Base-by-base conservation (phyloP, 2,113 vertebrate genomes). In the Rhinogobius similis region DNA sequence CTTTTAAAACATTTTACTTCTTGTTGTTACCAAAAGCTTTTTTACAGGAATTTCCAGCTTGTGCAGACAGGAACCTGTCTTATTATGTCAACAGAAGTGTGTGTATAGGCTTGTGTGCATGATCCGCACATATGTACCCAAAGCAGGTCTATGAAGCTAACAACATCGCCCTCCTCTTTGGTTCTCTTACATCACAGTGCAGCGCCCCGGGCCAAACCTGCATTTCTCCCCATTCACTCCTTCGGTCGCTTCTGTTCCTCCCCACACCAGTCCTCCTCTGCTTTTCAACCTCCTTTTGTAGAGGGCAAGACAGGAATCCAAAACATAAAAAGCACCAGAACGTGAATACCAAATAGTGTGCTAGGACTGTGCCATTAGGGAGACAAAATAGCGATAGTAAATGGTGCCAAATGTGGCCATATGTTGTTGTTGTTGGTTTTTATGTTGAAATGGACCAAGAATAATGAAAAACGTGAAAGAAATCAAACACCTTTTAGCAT, bases 11-110 rank as follows among this genome's bases (percentile, higher is more conserved):
- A 29, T 43, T 82, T 73, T 86, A 56, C 62, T 58, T 53, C 46
- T 72, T 75, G 70, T 48, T 70, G 90, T 91, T 90, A 88, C 91
- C 64, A 88, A 86, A 92, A 75, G 92, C 90, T 89, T 90, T n/a
- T 90, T 93, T 91, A 93, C 93, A 94, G 94, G 94, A 94, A 95
- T 96, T 83, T 91, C 88, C 75, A 92, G 92, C 94, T 92, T 96
- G 93, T 93, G 93, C 90, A 92, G 93, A 94, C 95, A 95, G 94
- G 93, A 95, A 94, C 90, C 83, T 82, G 91, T 92, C 92, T 93
- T 93, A 91, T 93, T 93, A 87, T 94, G 93, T 96, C 94, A 96
- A 95, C 94, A 95, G 83, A 91, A 82, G 43, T 65, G 27, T 39
- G 72, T 82, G 76, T 79, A n/a, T n/a, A 66, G 70, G 65, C 10